phyloP scores from a whole-genome alignment of 1,140 invertebrate genomes.

The Tyrophagus putrescentiae region DNA sequence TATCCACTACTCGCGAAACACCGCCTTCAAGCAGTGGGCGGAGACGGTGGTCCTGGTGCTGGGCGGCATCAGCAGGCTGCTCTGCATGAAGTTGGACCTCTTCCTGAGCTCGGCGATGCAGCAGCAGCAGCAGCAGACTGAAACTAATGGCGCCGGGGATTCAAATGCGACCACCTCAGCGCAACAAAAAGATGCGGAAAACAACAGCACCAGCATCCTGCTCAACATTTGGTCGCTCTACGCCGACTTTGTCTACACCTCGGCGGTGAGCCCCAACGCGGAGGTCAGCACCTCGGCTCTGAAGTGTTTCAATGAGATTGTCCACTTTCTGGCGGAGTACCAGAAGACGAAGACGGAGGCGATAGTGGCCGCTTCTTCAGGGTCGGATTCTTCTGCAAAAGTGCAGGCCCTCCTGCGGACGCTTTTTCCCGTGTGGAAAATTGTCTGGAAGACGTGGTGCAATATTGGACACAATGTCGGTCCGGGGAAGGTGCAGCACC shows the following conservation, averaged over 20 bases:
- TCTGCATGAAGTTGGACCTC: constrained; percentile 67
- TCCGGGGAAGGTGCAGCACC: constrained; percentile 41
- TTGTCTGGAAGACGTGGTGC: constrained; percentile 69
- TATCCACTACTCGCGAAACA: constrained; percentile 96
- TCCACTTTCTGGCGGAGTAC: constrained; percentile 34
- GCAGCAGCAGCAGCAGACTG: background rate
- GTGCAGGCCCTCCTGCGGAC: background rate
- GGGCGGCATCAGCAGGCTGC: constrained; percentile 57
- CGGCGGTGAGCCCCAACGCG: constrained; percentile 74
- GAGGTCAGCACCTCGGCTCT: constrained; percentile 87
- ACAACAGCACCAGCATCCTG: constrained; percentile 60
- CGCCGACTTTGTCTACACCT: constrained; percentile 80
- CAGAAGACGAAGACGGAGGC: background rate
- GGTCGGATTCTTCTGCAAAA: background rate
- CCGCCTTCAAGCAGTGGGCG: constrained; percentile 97
- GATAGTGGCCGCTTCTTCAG: too few relatives aligned
- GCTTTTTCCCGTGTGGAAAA: constrained; percentile 46
- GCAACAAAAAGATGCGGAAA: background rate
- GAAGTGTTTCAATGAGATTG: constrained; percentile 87
- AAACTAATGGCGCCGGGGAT: background rate
- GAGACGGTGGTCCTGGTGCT: constrained; percentile 77
- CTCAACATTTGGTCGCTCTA: constrained; percentile 77
- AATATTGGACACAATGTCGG: constrained; percentile 65
- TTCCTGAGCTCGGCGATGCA: constrained; percentile 40
- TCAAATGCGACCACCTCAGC: background rate